Evolutionary conservation across 2,797 vertebrate species (phyloP), one percentile per base, ranked within the genome.

Genomic region (Mus minutoides): DNA sequence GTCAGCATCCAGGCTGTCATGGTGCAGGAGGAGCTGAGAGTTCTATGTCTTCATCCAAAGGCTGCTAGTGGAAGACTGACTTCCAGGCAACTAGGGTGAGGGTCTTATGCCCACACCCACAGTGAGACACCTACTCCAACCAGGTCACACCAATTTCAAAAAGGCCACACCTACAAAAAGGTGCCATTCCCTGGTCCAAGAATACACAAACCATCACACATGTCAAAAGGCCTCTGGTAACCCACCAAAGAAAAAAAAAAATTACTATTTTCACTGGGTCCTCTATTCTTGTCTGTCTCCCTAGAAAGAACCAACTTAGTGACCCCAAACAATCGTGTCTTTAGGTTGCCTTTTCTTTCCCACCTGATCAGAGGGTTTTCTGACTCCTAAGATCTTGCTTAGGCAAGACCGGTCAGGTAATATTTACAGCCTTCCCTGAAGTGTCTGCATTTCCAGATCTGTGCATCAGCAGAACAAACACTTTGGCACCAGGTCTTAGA

Each of bases 351-450:
- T 89, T 87, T 62, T 88, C 29, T 58, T 89, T 94, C 34, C 64
- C 8, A 19, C 92, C 54, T 73, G 31, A 49, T 89, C 89, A 69
- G 64, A n/a, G 82, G 89, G 37, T 67, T 92, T 90, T 91, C 87
- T 95, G 22, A 90, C 69, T 12, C 21, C 64, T 52, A 7, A 78
- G 71, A n/a, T 67, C 34, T 75, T 71, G 43, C 62, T 67, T 29
- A 43, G 46, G 17, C n/a, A 40, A 84, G 73, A 84, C 58, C 26
- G 37, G 34, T 92, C 56, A 40, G 17, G 49, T 37, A 0, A 75
- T 21, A 17, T 43, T 40, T 29, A 3, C 34, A 43, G 40, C 49
- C 75, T 80, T 56, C n/a, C 69, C 24, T 73, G 37, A 19, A 58
- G 13, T 11, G 6, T 69, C 56, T 69, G 0, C 31, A 1, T 90